These are phyloP conservation scores for Pachypeltis micranthus DNA, from an alignment of 1,140 invertebrate species.

Conservation along the genomic window DNA sequence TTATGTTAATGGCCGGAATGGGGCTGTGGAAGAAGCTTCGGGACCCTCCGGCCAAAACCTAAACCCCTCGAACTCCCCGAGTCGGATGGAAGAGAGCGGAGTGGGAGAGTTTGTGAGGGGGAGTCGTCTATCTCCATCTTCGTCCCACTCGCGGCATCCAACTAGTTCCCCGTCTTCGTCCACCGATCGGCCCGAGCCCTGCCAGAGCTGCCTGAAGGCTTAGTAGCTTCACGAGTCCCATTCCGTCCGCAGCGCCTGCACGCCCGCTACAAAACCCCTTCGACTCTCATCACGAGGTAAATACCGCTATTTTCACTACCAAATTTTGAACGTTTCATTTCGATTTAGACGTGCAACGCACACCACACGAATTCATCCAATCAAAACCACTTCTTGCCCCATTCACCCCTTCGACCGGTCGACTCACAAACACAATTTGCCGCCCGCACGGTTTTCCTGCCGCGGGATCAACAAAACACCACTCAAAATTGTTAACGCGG, in stretches of 20 bases:
- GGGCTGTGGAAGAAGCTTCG: not conserved
- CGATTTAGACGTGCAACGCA: not conserved
- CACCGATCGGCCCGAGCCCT: not conserved
- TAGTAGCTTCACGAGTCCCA: not conserved
- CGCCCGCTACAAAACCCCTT: too few species aligned
- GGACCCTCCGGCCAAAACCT: not conserved
- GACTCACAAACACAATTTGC: not conserved
- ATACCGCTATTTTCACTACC: not conserved
- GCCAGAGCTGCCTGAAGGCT: not conserved
- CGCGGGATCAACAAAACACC: not conserved
- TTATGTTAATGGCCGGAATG: conserved; percentile 13
- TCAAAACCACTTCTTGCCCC: not conserved
- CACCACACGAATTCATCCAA: not conserved
- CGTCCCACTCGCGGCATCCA: not conserved
- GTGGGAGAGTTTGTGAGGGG: too few species aligned
- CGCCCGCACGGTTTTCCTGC: not conserved
- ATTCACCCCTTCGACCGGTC: not conserved
- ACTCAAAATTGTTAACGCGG: not conserved
- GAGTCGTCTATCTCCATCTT: not conserved
- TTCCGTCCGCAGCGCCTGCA: not conserved
- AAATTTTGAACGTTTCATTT: not conserved
- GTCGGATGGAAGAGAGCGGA: too few species aligned
- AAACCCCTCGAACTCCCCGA: not conserved
- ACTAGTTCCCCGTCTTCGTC: too few species aligned
- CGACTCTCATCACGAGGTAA: not conserved